Conservation (phyloP, 1,140 invertebrate species). For the Diachasmimorpha longicaudata region DNA sequence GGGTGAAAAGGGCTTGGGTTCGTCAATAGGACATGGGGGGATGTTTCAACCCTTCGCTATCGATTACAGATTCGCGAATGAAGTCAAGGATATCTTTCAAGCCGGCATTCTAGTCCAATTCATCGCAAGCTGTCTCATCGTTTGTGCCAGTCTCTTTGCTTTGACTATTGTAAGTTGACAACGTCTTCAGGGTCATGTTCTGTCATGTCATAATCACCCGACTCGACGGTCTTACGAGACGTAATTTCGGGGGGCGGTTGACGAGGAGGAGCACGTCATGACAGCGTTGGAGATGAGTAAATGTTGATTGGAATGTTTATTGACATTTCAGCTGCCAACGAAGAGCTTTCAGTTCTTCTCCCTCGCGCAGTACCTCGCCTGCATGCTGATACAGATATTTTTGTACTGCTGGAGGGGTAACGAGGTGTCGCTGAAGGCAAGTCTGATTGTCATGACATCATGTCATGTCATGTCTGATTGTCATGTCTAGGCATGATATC, state of each 20-base stretch:
- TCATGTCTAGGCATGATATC: no score
- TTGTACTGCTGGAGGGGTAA: slow-evolving; percentile 11
- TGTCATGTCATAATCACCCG: background rate
- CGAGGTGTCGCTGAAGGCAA: background rate
- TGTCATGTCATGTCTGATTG: no score
- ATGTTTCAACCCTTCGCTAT: background rate
- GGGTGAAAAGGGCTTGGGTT: no score
- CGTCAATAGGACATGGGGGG: no score
- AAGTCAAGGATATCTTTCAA: background rate
- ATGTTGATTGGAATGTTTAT: background rate
- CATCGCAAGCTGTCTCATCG: slow-evolving; percentile 11
- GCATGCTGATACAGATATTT: slow-evolving; percentile 23
- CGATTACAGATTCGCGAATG: slow-evolving; percentile 3
- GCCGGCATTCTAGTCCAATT: slow-evolving; percentile 12
- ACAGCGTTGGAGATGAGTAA: no score
- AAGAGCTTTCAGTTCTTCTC: slow-evolving; percentile 3
- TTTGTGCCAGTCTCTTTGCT: slow-evolving; percentile 20
- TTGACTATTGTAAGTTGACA: slow-evolving; percentile 7
- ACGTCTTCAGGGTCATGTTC: background rate
- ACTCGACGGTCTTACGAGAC: no score
- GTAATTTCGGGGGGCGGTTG: no score
- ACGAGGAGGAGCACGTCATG: no score
- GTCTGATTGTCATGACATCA: background rate
- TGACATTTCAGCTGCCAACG: slow-evolving; percentile 9
- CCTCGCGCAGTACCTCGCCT: slow-evolving; percentile 2